Conservation (phyloP, 2,888 invertebrate species). For the Brassicogethes aeneus region DNA sequence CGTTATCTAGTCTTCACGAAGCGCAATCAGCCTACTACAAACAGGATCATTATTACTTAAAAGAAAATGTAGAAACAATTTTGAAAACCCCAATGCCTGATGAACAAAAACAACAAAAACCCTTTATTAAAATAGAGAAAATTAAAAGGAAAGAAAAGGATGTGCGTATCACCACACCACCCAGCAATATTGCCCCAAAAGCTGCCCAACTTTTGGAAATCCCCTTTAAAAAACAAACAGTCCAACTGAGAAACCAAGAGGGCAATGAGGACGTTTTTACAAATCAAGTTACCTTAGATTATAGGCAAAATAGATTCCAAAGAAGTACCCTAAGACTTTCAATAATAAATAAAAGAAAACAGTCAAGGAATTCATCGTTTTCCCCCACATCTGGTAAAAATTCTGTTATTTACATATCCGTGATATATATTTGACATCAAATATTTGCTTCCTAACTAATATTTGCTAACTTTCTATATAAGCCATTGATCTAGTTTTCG, state of each 20-base stretch:
- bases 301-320: conserved; percentile 29
- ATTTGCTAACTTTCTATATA: too few species aligned
- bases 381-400: conserved; percentile 26
- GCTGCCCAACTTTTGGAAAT: conserved; percentile 54
- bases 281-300: conserved; percentile 19
- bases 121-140: conserved; percentile 21
- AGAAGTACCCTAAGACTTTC: conserved; percentile 32
- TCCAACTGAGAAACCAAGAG: neutral
- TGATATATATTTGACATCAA: too few species aligned
- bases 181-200: conserved; percentile 51
- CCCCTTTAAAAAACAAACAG: conserved; percentile 25
- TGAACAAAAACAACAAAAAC: conserved; percentile 16
- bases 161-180: conserved; percentile 31
- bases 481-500: too few species aligned
- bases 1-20: conserved; percentile 26
- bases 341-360: conserved; percentile 25
- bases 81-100: conserved; percentile 34
- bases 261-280: neutral
- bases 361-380: conserved; percentile 24
- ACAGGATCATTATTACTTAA: conserved; percentile 2
- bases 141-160: conserved; percentile 22
- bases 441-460: too few species aligned
- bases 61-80: conserved; percentile 29
- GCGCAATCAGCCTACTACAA: neutral
- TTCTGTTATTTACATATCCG: too few species aligned